Evolutionary conservation across 2,888 invertebrate species (phyloP), one percentile per base, ranked within the genome.

Genomic region (Ganaspis brasiliensis): DNA sequence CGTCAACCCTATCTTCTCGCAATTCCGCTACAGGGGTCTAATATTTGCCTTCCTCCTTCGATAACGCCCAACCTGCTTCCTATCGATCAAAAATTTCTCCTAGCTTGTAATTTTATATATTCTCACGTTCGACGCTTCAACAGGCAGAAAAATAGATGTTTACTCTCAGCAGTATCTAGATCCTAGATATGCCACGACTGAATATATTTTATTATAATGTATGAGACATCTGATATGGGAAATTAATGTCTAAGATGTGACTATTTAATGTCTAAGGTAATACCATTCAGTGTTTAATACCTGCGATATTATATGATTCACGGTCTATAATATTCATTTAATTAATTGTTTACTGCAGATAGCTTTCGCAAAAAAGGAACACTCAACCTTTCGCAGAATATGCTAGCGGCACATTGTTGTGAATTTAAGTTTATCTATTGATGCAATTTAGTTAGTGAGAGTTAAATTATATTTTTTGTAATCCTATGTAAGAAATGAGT

Each of bases 1-100:
- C 87, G 85, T 86, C 89, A 83, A 73, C 73, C 74, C 81, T 80
- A 79, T 76, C 80, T 78, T 74, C 78, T 76, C 70, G 71, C 74
- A 72, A 74, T 21, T 72, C 24, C 56, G 72, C 59, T 67, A 67
- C 67, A 52, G n/a, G 45, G 45, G 45, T 67, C 45, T 37, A 67
- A 67, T 67, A 67, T 45, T 67, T 67, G 45, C 67, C 67, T 67
- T 67, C 67, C 67, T 67, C 67, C 45, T 67, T 67, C 45, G 67
- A 67, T 67, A 67, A 67, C 26, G 67, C 67, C 67, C 45, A 24
- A 67, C 67, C 37, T 67, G 67, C 45, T 40, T 45, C 9, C 67
- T 24, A 67, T 67, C 67, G 45, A 67, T 67, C 40, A 67, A 37
- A 21, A 45, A 45, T 67, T 67, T 24, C 67, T 45, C 24, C 21